These are phyloP conservation scores for Pteronura brasiliensis DNA, from an alignment of 2,113 vertebrate species.

Conservation along the genomic window DNA sequence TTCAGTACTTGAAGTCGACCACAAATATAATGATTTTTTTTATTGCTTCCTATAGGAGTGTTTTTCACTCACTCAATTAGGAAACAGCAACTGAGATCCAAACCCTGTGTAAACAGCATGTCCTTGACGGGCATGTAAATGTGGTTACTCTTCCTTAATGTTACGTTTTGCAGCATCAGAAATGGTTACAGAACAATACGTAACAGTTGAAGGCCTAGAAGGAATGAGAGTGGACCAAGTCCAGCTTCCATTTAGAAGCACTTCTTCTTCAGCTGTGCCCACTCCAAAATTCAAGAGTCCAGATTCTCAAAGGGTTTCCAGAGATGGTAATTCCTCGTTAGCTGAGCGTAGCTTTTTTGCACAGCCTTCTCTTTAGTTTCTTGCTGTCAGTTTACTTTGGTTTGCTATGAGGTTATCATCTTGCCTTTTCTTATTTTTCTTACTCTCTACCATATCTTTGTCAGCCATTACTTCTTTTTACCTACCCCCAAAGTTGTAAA, in stretches of 20 bases:
- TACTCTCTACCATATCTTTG: neutral
- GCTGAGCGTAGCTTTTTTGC: neutral
- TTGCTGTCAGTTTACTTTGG: neutral
- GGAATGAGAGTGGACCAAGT: neutral
- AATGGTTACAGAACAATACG: neutral
- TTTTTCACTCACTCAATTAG: slow-evolving; percentile 28
- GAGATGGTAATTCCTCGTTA: neutral
- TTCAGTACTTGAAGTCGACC: slow-evolving; percentile 26
- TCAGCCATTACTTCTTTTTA: neutral
- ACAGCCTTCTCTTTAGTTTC: neutral
- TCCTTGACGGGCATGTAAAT: neutral
- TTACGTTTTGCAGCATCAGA: neutral
- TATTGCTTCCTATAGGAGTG: neutral
- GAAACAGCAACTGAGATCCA: neutral
- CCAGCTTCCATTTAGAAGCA: neutral
- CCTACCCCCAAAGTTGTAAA: neutral
- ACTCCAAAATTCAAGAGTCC: neutral
- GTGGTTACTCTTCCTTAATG: neutral
- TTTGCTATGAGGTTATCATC: neutral
- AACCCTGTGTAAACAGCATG: neutral
- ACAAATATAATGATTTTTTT: slow-evolving; percentile 24
- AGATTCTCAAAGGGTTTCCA: neutral
- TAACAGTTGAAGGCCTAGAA: neutral
- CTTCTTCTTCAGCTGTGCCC: neutral
- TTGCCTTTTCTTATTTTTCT: neutral